Percentiles rank a stretch among this genome's conserved stretches.
These are phyloP conservation scores for Tribolium freemani DNA, from an alignment of 2,888 invertebrate species.

Conservation along the genomic window DNA sequence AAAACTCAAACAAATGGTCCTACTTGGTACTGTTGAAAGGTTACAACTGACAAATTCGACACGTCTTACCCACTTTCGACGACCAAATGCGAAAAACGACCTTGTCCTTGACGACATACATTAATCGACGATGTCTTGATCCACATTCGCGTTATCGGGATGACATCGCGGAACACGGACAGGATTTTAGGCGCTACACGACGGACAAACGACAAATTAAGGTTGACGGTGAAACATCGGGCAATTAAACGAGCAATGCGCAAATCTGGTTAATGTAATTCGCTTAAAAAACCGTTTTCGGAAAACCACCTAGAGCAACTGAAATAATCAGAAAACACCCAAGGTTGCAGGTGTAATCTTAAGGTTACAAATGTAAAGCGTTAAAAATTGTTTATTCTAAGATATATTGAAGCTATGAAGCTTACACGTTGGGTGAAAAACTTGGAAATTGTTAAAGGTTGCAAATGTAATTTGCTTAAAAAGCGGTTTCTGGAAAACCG, in stretches of 20 bases:
- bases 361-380: no score
- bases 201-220: background rate
- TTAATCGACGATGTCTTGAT: slow-evolving; percentile 7
- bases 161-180: background rate
- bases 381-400: no score
- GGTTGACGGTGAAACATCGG: background rate
- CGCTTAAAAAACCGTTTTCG: no score
- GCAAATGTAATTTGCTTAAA: no score
- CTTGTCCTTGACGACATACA: slow-evolving; percentile 37
- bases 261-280: no score
- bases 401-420: no score
- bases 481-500: no score
- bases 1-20: slow-evolving; percentile 53
- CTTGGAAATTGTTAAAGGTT: no score
- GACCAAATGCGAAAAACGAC: slow-evolving; percentile 16
- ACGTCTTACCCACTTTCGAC: slow-evolving; percentile 29
- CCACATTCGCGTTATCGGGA: slow-evolving; percentile 17
- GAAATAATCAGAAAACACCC: no score
- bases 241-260: background rate
- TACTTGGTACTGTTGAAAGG: slow-evolving; percentile 39
- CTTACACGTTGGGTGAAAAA: no score
- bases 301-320: no score
- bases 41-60: slow-evolving; percentile 36
- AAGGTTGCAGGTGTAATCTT: no score
- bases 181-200: background rate